A percentile compares a stretch with the other conserved stretches of the same genome.
Evolutionary conservation across 2,113 vertebrate genomes (phyloP).

Genomic region (Pelodiscus sinensis): DNA sequence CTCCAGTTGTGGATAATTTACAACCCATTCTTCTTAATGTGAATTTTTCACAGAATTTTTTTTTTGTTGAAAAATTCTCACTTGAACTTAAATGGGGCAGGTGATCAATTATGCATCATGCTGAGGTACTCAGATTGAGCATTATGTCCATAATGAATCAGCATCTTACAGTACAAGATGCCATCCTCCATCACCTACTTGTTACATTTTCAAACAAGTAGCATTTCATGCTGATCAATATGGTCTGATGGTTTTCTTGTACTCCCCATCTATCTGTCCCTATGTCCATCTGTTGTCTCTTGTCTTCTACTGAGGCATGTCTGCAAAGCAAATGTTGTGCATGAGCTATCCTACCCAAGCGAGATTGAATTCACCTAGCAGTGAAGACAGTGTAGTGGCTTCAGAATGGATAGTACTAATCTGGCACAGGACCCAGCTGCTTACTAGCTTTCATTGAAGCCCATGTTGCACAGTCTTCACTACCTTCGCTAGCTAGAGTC

Average conservation of each 20-base stretch:
- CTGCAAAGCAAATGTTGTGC: not conserved
- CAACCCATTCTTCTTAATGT: not conserved
- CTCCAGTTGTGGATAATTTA: conserved; percentile 1
- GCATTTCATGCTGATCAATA: not conserved
- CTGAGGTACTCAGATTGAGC: not conserved
- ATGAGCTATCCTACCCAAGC: not conserved
- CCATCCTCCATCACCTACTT: not conserved
- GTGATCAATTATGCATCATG: not conserved
- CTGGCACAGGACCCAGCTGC: not conserved
- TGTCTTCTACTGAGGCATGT: not conserved
- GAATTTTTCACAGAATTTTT: not conserved
- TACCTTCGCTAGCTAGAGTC: not conserved
- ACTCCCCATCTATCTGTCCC: accelerated
- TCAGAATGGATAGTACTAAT: not conserved
- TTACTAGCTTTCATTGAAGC: not conserved
- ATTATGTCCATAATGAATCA: not conserved
- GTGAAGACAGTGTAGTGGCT: not conserved
- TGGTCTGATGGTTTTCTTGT: not conserved
- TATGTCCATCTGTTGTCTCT: not conserved
- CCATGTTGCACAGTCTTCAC: not conserved
- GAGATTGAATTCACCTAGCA: not conserved
- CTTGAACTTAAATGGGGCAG: conserved; percentile 6
- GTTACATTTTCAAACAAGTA: not conserved
- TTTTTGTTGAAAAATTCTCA: conserved; percentile 26
- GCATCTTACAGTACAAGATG: accelerated